Evolutionary conservation across 2,888 invertebrate species (phyloP).

Genomic region (Drosophila affinis): DNA sequence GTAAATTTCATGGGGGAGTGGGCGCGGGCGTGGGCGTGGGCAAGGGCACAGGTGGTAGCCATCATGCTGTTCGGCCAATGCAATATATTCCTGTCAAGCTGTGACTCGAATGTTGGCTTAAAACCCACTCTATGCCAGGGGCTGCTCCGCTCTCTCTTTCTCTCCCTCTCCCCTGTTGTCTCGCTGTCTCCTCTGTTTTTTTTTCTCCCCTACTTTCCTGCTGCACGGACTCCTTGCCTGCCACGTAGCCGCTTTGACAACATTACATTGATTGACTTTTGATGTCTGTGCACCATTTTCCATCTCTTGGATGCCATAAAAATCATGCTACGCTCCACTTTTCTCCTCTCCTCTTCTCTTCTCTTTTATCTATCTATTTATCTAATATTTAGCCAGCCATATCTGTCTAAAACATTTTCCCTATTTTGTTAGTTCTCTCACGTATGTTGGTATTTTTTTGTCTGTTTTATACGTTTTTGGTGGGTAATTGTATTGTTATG

Average conservation of each 20-base stretch:
- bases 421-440: slow-evolving; percentile 52
- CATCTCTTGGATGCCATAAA: background rate
- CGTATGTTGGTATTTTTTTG: slow-evolving; percentile 46
- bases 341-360: background rate
- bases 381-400: background rate
- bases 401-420: background rate
- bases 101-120: slow-evolving; percentile 20
- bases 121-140: slow-evolving; percentile 3
- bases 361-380: background rate
- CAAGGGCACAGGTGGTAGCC: slow-evolving; percentile 18
- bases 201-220: background rate
- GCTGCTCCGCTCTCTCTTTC: background rate
- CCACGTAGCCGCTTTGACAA: slow-evolving; percentile 57
- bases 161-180: background rate
- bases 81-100: slow-evolving; percentile 47
- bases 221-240: background rate
- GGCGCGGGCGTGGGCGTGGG: slow-evolving; percentile 2
- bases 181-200: slow-evolving; percentile 1
- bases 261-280: slow-evolving; percentile 70
- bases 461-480: slow-evolving; percentile 27
- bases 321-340: background rate
- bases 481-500: slow-evolving; percentile 57
- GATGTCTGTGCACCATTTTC: slow-evolving; percentile 37
- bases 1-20: background rate
- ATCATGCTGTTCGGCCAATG: slow-evolving; percentile 34